Percentiles rank a stretch among this genome's conserved stretches.
phyloP scores from a whole-genome alignment of 2,797 vertebrate species.

The Momotus momota region DNA sequence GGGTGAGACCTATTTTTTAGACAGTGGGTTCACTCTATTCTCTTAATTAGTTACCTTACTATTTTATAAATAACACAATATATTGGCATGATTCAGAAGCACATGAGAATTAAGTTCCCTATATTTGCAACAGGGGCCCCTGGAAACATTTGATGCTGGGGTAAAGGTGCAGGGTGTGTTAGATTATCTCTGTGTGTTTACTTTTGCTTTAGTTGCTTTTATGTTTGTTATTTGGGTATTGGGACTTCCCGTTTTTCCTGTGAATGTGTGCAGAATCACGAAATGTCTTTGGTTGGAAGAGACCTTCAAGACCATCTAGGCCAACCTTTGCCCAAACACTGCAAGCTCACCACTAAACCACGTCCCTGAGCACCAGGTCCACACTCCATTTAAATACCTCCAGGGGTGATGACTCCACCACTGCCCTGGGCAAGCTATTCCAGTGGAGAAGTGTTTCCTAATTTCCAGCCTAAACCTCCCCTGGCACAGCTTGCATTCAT shows the following conservation, averaged over 20 bases:
- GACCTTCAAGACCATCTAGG: no score
- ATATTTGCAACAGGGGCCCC: not conserved
- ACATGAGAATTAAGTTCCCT: not conserved
- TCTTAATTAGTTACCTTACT: not conserved
- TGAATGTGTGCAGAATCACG: not conserved
- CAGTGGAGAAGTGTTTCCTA: no score
- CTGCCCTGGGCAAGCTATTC: no score
- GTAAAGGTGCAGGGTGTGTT: fast-evolving
- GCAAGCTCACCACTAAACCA: no score
- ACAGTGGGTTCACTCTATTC: not conserved
- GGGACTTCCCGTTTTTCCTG: not conserved
- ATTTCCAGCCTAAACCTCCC: no score
- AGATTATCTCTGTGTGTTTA: not conserved
- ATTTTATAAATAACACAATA: not conserved
- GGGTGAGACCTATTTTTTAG: not conserved
- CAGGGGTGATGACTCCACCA: no score
- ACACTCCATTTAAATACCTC: no score
- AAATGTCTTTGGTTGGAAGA: no score
- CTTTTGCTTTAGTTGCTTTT: not conserved
- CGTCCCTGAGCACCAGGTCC: no score
- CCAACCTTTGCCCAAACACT: no score
- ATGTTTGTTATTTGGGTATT: not conserved
- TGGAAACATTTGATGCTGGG: not conserved
- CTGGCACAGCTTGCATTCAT: no score
- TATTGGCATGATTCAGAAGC: not conserved